Percentiles rank a stretch among this genome's conserved stretches.
Evolutionary conservation across 2,888 invertebrate genomes (phyloP).

Genomic region (Epinotia brunnichana): DNA sequence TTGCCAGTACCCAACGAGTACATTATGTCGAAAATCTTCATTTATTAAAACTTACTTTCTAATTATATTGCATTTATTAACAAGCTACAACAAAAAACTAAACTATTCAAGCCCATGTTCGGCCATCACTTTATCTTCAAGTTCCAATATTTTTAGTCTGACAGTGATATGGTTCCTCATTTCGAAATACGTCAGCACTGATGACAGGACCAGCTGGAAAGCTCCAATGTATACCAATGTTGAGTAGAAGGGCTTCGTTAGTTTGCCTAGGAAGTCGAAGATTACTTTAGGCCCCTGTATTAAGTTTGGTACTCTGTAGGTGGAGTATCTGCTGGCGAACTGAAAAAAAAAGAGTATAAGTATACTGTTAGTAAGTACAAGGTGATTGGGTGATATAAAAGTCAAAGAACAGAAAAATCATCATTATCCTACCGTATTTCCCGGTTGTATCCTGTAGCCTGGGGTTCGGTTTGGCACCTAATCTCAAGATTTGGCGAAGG

Average conservation of each 20-base stretch:
- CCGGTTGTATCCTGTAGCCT: no score
- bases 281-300: conserved; percentile 81
- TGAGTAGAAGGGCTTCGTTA: conserved; percentile 81
- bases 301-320: conserved; percentile 86
- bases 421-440: no score
- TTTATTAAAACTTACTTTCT: neutral
- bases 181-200: conserved; percentile 85
- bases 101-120: conserved; percentile 46
- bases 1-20: no score
- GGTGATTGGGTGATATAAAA: no score
- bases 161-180: conserved; percentile 77
- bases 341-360: conserved; percentile 62
- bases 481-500: no score
- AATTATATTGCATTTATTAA: conserved; percentile 28
- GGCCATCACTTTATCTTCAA: conserved; percentile 62
- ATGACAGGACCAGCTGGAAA: conserved; percentile 81
- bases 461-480: no score
- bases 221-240: conserved; percentile 75
- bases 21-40: neutral
- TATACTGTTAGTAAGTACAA: neutral
- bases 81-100: conserved; percentile 24
- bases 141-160: conserved; percentile 65
- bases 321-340: conserved; percentile 85
- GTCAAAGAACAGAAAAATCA: no score
- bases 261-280: conserved; percentile 77